Percentiles rank a stretch among this genome's conserved stretches.
Evolutionary conservation across 1,140 invertebrate genomes (phyloP).

Genomic region (Panagrolaimus sp.): DNA sequence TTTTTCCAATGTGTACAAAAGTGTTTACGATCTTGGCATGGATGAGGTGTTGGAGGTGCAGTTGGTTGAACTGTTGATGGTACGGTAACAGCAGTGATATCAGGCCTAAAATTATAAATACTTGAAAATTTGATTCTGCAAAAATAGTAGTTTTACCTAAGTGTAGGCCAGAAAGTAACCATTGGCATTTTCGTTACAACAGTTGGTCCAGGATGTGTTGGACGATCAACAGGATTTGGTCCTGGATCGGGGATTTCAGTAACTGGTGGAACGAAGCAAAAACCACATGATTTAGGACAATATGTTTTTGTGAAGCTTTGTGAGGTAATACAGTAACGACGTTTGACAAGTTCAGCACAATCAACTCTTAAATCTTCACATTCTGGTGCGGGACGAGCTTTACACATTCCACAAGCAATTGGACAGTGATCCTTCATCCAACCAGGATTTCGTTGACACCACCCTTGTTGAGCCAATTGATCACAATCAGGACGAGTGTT

Average conservation of each 20-base stretch:
- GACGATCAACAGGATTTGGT: constrained; percentile 12
- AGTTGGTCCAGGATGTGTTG: constrained; percentile 25
- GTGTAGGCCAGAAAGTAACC: constrained; percentile 45
- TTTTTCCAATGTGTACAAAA: constrained; percentile 55
- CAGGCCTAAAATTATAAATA: background rate
- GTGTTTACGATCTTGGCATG: constrained; percentile 53
- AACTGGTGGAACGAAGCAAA: constrained; percentile 49
- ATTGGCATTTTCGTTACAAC: constrained; percentile 35
- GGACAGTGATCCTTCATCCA: constrained; percentile 57
- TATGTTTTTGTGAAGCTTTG: constrained; percentile 51
- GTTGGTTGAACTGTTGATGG: constrained; percentile 22
- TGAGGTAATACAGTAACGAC: constrained; percentile 55
- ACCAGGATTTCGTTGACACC: constrained; percentile 52
- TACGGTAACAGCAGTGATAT: constrained; percentile 10
- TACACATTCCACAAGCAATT: constrained; percentile 50
- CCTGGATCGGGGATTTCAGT: constrained; percentile 46
- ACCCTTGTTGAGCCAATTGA: constrained; percentile 50
- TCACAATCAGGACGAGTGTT: constrained; percentile 52
- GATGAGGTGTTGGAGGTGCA: constrained; percentile 11
- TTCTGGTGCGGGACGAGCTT: constrained; percentile 10
- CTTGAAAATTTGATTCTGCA: background rate
- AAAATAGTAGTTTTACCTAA: constrained; percentile 21
- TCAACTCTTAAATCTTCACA: constrained; percentile 61
- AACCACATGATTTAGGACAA: constrained; percentile 55
- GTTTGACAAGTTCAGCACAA: constrained; percentile 55